phyloP scores from a whole-genome alignment of 2,888 invertebrate species.

The Drosophila crucigera region DNA sequence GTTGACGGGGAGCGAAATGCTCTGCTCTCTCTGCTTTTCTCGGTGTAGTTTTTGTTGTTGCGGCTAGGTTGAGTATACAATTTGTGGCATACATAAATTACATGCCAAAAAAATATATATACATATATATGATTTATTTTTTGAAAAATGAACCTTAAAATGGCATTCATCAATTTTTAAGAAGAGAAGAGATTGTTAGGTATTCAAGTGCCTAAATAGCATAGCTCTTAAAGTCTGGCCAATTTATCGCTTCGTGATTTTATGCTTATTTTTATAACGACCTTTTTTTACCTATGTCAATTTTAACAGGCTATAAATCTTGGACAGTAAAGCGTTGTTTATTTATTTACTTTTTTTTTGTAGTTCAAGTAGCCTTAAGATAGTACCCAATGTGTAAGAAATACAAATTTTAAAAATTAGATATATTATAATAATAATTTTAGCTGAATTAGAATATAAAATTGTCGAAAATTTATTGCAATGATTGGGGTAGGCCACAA shows the following conservation, averaged over 20 bases:
- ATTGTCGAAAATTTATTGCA: background rate
- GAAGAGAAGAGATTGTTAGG: background rate
- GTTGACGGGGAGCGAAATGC: background rate
- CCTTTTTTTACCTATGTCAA: constrained; percentile 5
- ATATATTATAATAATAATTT: background rate
- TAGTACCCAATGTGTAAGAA: background rate
- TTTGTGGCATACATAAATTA: constrained; percentile 2
- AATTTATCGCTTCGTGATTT: constrained; percentile 4
- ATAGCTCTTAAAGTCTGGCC: background rate
- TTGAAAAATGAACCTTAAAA: constrained; percentile 2
- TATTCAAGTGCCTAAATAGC: background rate
- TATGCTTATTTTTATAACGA: background rate
- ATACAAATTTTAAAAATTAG: background rate
- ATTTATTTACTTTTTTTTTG: background rate
- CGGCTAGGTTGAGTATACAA: background rate
- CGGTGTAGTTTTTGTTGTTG: background rate
- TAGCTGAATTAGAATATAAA: background rate
- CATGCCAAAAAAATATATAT: background rate
- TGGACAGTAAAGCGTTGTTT: background rate
- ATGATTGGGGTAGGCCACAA: no score
- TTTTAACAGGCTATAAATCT: constrained; percentile 1
- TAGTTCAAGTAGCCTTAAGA: background rate
- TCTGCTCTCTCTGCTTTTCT: background rate
- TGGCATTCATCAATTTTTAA: background rate
- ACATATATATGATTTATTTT: background rate